A percentile compares a stretch with the other conserved stretches of the same genome.
These are phyloP conservation scores for Leptinotarsa undecemlineata DNA, from an alignment of 1,140 invertebrate species.

Conservation along the genomic window DNA sequence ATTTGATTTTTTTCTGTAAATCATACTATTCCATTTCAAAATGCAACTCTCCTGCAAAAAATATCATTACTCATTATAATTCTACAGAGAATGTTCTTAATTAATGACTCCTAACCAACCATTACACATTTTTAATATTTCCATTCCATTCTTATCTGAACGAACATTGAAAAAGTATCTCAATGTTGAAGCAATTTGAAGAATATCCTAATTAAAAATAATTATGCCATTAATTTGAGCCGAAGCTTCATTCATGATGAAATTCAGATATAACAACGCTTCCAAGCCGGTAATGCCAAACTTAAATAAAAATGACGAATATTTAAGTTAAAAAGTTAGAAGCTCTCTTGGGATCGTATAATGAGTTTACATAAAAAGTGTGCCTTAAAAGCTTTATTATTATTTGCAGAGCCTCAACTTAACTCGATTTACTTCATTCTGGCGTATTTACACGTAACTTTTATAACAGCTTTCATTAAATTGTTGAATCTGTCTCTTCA, in stretches of 20 bases:
- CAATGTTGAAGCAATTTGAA: too few species aligned
- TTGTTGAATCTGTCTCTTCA: not conserved
- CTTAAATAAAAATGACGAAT: constrained; percentile 18
- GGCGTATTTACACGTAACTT: constrained; percentile 8
- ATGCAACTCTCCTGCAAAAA: too few species aligned
- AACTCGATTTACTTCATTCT: constrained; percentile 11
- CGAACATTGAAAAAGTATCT: too few species aligned
- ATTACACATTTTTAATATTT: too few species aligned
- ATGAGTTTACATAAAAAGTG: constrained; percentile 20
- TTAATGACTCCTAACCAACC: too few species aligned
- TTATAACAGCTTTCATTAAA: constrained; percentile 12
- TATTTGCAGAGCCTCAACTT: constrained; percentile 12
- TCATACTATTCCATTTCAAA: too few species aligned
- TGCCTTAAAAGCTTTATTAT: constrained; percentile 15
- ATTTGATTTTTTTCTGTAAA: too few species aligned
- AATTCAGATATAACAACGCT: constrained; percentile 12
- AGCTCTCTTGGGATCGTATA: not conserved
- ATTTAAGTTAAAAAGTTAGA: constrained; percentile 13
- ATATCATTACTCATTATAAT: too few species aligned
- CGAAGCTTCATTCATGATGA: not conserved
- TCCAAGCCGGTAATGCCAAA: not conserved
- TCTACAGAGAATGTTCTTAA: too few species aligned
- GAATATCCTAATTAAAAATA: constrained; percentile 5
- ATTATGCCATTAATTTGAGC: constrained; percentile 7
- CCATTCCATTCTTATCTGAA: too few species aligned